Base-by-base conservation (phyloP, 2,797 vertebrate species). In the Lindbergichthys nudifrons region DNA sequence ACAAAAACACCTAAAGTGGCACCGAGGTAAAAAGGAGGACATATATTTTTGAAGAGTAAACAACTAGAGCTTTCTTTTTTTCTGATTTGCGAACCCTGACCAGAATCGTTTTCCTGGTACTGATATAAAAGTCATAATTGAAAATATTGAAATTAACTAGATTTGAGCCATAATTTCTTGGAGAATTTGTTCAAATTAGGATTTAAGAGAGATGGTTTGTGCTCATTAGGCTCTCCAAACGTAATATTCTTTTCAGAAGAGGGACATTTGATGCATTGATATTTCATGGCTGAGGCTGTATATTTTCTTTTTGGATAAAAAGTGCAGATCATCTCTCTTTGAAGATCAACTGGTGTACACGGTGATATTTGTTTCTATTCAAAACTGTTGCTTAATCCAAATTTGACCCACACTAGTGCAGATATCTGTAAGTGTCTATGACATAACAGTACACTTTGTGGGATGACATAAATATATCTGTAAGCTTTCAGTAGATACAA, bases 1-100 rank as follows among this genome's bases (percentile, higher is more conserved):
- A 98, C 86, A 96, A 98, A 91, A 96, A 90, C 78, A 92, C 91
- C 83, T 99, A 88, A 96, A 82, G 87, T 0, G 93, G 92, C 95
- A 89, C 94, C 36, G 8, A 87, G 83, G 84, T 84, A 83, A 84
- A 26, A 80, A 51, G 16, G 30, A 45, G 53, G 45, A 61, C 16
- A 65, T 19, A 15, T 18, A 16, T 15, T 59, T 53, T 12, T 23
- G 8, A 63, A 43, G 10, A 3, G 50, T 26, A 51, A 2, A 26
- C 13, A 52, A 11, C 14, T 23, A 39, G 45, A 65, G 36, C 47
- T 50, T 65, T 16, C 10, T 30, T 64, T 54, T 46, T 61, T 15
- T 30, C 41, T 23, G 4, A 67, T 69, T 62, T 63, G 47, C 15
- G 53, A 59, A 63, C 50, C 10, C 19, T 30, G 11, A 56, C 8